Percentiles rank a stretch among this genome's conserved stretches.
Conservation (phyloP, 2,888 invertebrate genomes). For the Drosophila recens region DNA sequence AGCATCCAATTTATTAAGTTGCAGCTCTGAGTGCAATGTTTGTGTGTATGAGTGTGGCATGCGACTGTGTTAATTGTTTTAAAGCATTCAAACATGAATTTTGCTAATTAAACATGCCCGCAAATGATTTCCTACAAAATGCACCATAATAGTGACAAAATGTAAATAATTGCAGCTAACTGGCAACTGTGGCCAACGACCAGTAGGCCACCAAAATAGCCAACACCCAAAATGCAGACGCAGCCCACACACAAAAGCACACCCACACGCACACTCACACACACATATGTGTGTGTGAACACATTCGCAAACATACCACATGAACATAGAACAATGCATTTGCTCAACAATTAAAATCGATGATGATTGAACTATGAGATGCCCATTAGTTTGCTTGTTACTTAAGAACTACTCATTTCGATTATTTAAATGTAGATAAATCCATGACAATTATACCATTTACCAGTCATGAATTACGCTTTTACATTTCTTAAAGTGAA, state of each 20-base stretch:
- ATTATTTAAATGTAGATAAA: background rate
- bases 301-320: constrained; percentile 18
- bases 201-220: no score
- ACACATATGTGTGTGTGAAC: background rate
- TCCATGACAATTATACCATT: background rate
- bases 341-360: constrained; percentile 7
- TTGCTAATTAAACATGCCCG: constrained; percentile 76
- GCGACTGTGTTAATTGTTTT: constrained; percentile 68
- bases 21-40: constrained; percentile 3
- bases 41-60: constrained; percentile 18
- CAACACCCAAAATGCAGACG: constrained; percentile 3
- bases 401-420: background rate
- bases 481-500: background rate
- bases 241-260: constrained; percentile 6
- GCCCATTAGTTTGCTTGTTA: constrained; percentile 7
- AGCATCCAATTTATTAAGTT: constrained; percentile 29
- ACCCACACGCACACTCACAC: constrained; percentile 1
- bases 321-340: constrained; percentile 20
- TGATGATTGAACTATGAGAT: constrained; percentile 8
- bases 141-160: constrained; percentile 63
- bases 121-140: constrained; percentile 62
- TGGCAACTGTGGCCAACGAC: constrained; percentile 36
- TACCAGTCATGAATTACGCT: no score
- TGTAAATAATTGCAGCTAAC: constrained; percentile 69
- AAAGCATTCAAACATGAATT: constrained; percentile 71